Evolutionary conservation across 2,797 vertebrate species (phyloP), one percentile per base, ranked within the genome.

Genomic region (Sebastes miniatus): DNA sequence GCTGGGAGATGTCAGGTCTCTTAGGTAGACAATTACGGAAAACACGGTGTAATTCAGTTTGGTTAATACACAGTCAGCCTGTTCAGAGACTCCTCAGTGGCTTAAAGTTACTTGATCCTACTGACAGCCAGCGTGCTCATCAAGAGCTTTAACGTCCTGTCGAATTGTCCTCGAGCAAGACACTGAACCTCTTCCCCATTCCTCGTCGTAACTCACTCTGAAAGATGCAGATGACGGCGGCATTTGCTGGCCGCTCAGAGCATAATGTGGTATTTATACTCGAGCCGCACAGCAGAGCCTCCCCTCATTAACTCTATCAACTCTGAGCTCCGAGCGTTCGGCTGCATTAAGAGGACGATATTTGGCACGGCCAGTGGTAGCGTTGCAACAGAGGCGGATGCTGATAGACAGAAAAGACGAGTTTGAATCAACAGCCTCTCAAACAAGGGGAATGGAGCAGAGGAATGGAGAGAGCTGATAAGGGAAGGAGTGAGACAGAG

Each of bases 391-490:
- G 67, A 71, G 56, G 50, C 32, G 24, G 27, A 67, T 27, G 62
- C 80, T 69, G 71, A 87, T 25, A 71, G 72, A 79, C 68, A 70
- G 79, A 74, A 83, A 50, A 69, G 56, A 80, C 57, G 81, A 74
- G 75, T 83, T 84, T 20, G 59, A 86, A 62, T 85, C 66, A 77
- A 66, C 75, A 83, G 71, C 74, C 77, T 62, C 74, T 87, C 43
- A 22, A 73, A 88, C 69, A 74, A 76, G 69, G 50, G 87, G 63
- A 54, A 79, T 75, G 66, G 67, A 81, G 83, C 71, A 81, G 86
- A 80, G 76, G 89, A 86, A 76, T 89, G 90, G 87, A 87, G 79
- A 67, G 87, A 72, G 89, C 81, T 86, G 90, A 93, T 93, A 92
- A 93, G 86, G 59, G 81, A 84, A 77, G 62, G 75, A 78, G 90